Percentiles rank a stretch among this genome's conserved stretches.
These are phyloP conservation scores for Drosophila bifasciata DNA, from an alignment of 1,140 invertebrate genomes.

Conservation along the genomic window DNA sequence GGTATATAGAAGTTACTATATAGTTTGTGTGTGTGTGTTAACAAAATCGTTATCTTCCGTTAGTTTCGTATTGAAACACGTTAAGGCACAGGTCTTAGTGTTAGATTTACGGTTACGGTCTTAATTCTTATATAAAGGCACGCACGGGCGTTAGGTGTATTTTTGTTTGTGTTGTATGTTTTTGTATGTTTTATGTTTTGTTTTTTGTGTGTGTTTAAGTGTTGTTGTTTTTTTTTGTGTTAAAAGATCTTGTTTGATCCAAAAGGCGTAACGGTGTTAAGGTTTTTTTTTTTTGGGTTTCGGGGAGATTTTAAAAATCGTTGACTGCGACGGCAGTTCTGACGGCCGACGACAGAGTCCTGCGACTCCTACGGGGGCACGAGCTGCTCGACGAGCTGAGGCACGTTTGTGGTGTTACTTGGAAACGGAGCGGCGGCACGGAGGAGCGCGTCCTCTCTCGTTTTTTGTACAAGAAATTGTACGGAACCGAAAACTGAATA, in stretches of 20 bases:
- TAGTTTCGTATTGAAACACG: constrained; percentile 49
- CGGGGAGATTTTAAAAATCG: constrained; percentile 78
- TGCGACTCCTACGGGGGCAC: constrained; percentile 29
- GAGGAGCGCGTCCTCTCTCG: constrained; percentile 50
- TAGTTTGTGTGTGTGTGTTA: constrained; percentile 2
- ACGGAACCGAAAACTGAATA: constrained; percentile 68
- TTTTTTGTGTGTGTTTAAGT: constrained; percentile 35
- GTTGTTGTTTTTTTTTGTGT: constrained; percentile 24
- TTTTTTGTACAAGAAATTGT: constrained; percentile 79
- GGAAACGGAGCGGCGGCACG: constrained; percentile 50
- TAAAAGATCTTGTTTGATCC: constrained; percentile 21
- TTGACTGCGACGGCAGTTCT: constrained; percentile 73
- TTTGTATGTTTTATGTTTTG: constrained; percentile 27
- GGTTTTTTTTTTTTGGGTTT: not conserved
- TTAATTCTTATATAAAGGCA: constrained; percentile 63
- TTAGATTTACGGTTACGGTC: constrained; percentile 46
- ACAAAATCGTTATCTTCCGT: constrained; percentile 32
- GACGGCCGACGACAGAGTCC: constrained; percentile 29
- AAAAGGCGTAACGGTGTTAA: constrained; percentile 58
- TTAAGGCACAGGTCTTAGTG: constrained; percentile 64
- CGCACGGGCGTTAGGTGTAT: constrained; percentile 55
- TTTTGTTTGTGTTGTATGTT: constrained; percentile 14
- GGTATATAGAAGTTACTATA: constrained; percentile 6
- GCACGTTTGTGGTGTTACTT: constrained; percentile 77
- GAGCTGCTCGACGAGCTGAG: constrained; percentile 74